A percentile compares a stretch with the other conserved stretches of the same genome.
These are phyloP conservation scores for Myiotriccus ornatus DNA, from an alignment of 2,797 vertebrate genomes.

Conservation along the genomic window DNA sequence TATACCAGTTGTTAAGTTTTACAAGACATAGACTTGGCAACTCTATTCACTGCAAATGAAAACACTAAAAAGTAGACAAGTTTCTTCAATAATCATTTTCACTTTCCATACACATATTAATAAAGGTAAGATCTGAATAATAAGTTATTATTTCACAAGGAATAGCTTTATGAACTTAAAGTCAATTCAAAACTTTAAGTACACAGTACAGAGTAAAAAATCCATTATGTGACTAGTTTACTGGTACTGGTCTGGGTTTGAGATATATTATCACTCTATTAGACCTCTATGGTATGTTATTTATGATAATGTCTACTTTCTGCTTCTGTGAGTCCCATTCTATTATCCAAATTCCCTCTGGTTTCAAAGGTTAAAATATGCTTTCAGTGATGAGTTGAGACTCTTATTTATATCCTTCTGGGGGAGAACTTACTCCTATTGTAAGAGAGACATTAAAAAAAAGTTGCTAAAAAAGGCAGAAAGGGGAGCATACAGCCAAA, in stretches of 20 bases:
- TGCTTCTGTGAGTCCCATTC: neutral
- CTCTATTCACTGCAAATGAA: neutral
- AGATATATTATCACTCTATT: neutral
- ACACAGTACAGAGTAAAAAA: neutral
- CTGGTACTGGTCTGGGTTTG: neutral
- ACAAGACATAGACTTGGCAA: neutral
- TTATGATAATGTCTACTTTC: neutral
- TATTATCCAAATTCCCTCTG: neutral
- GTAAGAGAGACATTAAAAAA: neutral
- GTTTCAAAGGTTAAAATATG: neutral
- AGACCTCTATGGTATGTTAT: neutral
- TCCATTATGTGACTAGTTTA: neutral
- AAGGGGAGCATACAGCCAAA: neutral
- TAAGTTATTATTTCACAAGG: neutral
- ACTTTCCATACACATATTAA: neutral
- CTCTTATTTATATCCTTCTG: neutral
- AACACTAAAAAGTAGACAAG: neutral
- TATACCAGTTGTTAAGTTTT: conserved; percentile 4
- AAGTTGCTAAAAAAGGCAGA: neutral
- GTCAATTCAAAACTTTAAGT: neutral
- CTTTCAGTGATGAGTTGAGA: neutral
- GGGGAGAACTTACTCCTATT: neutral
- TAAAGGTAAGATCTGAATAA: neutral
- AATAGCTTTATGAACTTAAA: neutral
- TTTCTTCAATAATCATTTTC: neutral